phyloP scores from a whole-genome alignment of 2,888 invertebrate species.

The Orthosia incerta region DNA sequence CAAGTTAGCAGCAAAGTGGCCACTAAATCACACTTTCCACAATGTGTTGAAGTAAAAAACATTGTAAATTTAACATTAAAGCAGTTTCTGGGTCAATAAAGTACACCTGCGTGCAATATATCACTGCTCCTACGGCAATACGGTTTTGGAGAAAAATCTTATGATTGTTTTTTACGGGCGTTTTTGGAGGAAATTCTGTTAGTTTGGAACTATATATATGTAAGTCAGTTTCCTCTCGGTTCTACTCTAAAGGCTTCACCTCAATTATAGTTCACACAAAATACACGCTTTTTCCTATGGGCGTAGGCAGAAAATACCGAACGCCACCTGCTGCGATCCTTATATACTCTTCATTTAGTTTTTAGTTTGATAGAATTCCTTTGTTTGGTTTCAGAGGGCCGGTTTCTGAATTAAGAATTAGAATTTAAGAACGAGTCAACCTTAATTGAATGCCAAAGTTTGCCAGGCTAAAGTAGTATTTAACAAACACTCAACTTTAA shows the following conservation, averaged over 20 bases:
- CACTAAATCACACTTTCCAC: constrained; percentile 55
- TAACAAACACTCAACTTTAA: too few relatives aligned
- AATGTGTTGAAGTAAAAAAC: constrained; percentile 49
- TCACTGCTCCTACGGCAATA: constrained; percentile 46
- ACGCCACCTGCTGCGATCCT: too few relatives aligned
- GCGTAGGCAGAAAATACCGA: too few relatives aligned
- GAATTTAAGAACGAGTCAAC: too few relatives aligned
- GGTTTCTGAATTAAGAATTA: too few relatives aligned
- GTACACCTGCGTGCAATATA: constrained; percentile 65
- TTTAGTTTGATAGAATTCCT: not conserved
- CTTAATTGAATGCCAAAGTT: too few relatives aligned
- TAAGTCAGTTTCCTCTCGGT: constrained; percentile 11
- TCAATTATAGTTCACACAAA: constrained; percentile 15
- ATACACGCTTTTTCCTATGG: too few relatives aligned
- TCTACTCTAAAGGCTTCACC: not conserved
- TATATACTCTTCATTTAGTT: too few relatives aligned
- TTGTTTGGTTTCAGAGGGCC: not conserved
- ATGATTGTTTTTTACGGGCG: constrained; percentile 49
- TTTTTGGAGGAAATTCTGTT: constrained; percentile 30
- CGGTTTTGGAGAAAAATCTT: constrained; percentile 48
- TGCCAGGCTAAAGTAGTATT: too few relatives aligned
- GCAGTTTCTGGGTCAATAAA: constrained; percentile 64
- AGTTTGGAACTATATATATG: constrained; percentile 27
- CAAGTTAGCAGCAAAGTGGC: constrained; percentile 32
- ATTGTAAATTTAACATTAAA: constrained; percentile 57